Conservation (phyloP, 1,140 invertebrate species). For the Phocides pigmalion region DNA sequence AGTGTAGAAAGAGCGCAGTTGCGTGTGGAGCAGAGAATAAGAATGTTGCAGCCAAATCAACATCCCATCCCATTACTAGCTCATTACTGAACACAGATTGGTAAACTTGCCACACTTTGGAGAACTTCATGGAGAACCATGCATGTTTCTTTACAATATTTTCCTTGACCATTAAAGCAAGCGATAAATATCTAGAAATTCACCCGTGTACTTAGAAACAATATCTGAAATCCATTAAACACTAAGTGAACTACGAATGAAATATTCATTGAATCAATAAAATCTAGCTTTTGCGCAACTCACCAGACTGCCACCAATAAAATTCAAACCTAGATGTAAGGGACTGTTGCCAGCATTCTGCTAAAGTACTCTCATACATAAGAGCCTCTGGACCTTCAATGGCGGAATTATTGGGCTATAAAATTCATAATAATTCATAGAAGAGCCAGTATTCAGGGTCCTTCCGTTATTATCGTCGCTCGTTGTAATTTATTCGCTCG, state of each 20-base stretch:
- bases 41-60: too few relatives aligned
- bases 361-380: not conserved
- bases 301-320: not conserved
- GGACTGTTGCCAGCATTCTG: not conserved
- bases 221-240: too few relatives aligned
- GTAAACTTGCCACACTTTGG: too few relatives aligned
- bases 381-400: not conserved
- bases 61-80: too few relatives aligned
- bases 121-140: too few relatives aligned
- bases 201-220: too few relatives aligned
- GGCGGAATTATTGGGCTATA: not conserved
- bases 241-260: not conserved
- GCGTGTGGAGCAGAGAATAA: too few relatives aligned
- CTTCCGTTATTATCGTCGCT: conserved; percentile 14
- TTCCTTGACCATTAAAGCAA: too few relatives aligned
- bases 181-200: too few relatives aligned
- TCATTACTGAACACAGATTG: too few relatives aligned
- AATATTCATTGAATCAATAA: not conserved
- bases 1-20: too few relatives aligned
- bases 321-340: not conserved
- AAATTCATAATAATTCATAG: conserved; percentile 27
- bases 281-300: not conserved
- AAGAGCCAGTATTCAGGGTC: not conserved
- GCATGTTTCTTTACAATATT: too few relatives aligned
- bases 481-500: conserved; percentile 34